phyloP scores from a whole-genome alignment of 1,140 invertebrate species.

The Drosophila sucinea region DNA sequence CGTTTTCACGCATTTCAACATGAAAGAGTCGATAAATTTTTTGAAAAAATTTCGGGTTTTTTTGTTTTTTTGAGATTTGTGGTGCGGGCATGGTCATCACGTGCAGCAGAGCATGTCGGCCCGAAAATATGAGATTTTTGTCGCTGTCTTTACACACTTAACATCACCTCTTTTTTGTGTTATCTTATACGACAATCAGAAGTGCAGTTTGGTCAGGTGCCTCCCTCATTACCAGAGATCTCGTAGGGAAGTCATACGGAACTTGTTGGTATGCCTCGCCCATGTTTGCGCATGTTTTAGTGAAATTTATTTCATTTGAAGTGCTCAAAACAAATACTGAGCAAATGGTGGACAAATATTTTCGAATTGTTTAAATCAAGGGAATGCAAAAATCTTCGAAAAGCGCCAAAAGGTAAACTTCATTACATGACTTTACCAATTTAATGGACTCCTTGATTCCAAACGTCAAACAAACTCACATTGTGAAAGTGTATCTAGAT shows the following conservation, averaged over 20 bases:
- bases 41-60: not conserved
- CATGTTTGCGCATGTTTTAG: slow-evolving; percentile 34
- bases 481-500: too few species aligned
- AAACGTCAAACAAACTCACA: too few species aligned
- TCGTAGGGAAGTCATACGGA: slow-evolving; percentile 14
- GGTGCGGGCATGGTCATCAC: slow-evolving; percentile 29
- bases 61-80: not conserved
- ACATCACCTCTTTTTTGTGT: not conserved
- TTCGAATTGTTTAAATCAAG: slow-evolving; percentile 1
- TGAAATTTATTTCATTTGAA: slow-evolving; percentile 16
- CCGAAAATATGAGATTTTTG: slow-evolving; percentile 6
- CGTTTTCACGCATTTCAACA: slow-evolving; percentile 38
- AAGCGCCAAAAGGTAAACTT: too few species aligned
- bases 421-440: too few species aligned
- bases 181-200: slow-evolving; percentile 18
- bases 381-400: not conserved
- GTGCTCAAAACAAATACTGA: slow-evolving; percentile 1
- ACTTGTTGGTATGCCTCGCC: slow-evolving; percentile 36
- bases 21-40: slow-evolving; percentile 30
- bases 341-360: not conserved
- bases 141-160: slow-evolving; percentile 16
- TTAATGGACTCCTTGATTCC: too few species aligned
- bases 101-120: slow-evolving; percentile 34
- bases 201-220: slow-evolving; percentile 20
- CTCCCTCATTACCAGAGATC: slow-evolving; percentile 20